These are phyloP conservation scores for Sitodiplosis mosellana DNA, from an alignment of 1,140 invertebrate species.

Conservation along the genomic window DNA sequence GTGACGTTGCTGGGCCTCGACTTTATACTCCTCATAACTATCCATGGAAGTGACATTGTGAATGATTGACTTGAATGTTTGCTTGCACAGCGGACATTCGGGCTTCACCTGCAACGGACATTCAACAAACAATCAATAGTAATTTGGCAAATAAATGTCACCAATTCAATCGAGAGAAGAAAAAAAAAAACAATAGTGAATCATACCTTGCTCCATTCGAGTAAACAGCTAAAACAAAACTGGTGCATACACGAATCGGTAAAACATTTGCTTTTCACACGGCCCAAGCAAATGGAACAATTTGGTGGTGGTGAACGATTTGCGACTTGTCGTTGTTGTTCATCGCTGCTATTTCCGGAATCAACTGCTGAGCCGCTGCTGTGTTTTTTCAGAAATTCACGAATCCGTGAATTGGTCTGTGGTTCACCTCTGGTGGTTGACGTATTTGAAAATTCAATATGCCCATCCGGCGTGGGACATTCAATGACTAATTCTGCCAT, in stretches of 20 bases:
- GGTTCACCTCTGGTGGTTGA: no score
- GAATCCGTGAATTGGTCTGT: background rate
- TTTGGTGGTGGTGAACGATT: slow-evolving; percentile 50
- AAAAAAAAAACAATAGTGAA: background rate
- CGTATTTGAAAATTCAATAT: no score
- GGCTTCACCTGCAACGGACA: slow-evolving; percentile 50
- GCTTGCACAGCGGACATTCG: slow-evolving; percentile 87
- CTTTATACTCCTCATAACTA: slow-evolving; percentile 73
- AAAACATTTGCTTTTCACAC: slow-evolving; percentile 71
- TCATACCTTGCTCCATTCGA: slow-evolving; percentile 81
- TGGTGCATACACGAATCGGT: slow-evolving; percentile 83
- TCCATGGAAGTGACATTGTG: slow-evolving; percentile 75
- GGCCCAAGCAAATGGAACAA: slow-evolving; percentile 82
- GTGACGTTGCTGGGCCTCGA: slow-evolving; percentile 26
- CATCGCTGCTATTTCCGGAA: background rate
- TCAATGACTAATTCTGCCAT: background rate
- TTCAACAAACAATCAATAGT: slow-evolving; percentile 1
- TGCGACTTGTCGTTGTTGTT: background rate
- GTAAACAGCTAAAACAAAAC: slow-evolving; percentile 82
- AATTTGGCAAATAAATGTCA: background rate
- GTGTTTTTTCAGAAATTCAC: background rate
- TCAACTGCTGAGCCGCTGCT: background rate
- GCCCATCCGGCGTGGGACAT: background rate
- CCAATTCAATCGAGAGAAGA: background rate
- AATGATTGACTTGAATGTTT: slow-evolving; percentile 75